Evolutionary conservation across 1,140 invertebrate species (phyloP).

Genomic region (Scaptomyza hsui): DNA sequence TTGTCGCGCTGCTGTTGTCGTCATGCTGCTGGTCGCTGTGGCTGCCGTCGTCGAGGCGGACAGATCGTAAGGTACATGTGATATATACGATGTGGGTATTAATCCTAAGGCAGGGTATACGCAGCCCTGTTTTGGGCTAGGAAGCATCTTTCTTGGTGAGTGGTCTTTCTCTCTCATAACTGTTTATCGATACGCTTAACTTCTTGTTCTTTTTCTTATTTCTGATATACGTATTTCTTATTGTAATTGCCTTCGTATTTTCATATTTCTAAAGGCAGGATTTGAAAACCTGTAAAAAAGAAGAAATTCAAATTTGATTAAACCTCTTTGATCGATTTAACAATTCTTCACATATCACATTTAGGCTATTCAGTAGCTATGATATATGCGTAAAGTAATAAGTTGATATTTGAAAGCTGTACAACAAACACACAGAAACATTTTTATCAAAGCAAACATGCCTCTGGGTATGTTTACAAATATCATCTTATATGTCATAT

Average conservation of each 20-base stretch:
- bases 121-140: slow-evolving; percentile 89
- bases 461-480: too few relatives aligned
- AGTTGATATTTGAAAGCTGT: too few relatives aligned
- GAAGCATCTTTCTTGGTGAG: slow-evolving; percentile 90
- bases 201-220: neutral
- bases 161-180: slow-evolving; percentile 92
- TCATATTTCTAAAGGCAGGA: slow-evolving; percentile 18
- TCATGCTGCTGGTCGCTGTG: slow-evolving; percentile 43
- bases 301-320: neutral
- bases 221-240: neutral
- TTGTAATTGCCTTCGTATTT: slow-evolving; percentile 30
- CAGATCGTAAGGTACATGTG: slow-evolving; percentile 84
- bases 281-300: slow-evolving; percentile 44
- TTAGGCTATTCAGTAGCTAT: too few relatives aligned
- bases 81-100: slow-evolving; percentile 84
- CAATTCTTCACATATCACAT: too few relatives aligned
- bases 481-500: too few relatives aligned
- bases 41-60: slow-evolving; percentile 69
- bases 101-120: slow-evolving; percentile 88
- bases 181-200: slow-evolving; percentile 34
- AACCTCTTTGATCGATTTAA: neutral
- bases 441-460: too few relatives aligned
- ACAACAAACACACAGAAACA: too few relatives aligned
- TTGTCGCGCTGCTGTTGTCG: slow-evolving; percentile 43
- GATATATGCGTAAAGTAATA: too few relatives aligned